Evolutionary conservation across 2,888 invertebrate genomes (phyloP), one percentile per base, ranked within the genome.

Genomic region (Dryococelus australis): DNA sequence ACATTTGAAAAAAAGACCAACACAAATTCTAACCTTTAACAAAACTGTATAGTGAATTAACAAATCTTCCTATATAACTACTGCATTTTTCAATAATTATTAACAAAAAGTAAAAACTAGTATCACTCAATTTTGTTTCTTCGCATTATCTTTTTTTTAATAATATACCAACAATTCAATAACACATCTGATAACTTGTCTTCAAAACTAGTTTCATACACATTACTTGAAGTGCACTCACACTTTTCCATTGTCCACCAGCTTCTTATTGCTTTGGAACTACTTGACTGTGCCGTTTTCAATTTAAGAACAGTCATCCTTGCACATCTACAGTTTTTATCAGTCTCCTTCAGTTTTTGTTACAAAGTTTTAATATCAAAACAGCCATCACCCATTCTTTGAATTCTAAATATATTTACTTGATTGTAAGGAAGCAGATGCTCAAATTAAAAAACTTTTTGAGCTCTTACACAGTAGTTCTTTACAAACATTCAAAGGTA

Each of bases 191-290:
- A 65, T 65, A 65, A n/a, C 65, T 65, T 65, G 65, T 65, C 65
- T 65, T 65, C 65, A n/a, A 65, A 65, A 65, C 65, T 65, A 65
- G 65, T 65, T 65, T 65, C 47, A 65, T n/a, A 65, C 65, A 65
- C 65, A n/a, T 65, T 65, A 65, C 65, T 65, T 65, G n/a, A 65
- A 65, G 20, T 65, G 65, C 65, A 65, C 65, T 65, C 65, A n/a
- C 65, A 65, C 65, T 65, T 65, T 65, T 65, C 65, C 65, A 65
- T 65, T 65, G 65, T 65, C 65, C 65, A 65, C 65, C 65, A 65
- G 65, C 65, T 65, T 65, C 65, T 65, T 65, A 65, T 65, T 65
- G 65, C 65, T 65, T 65, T 65, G 65, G 65, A 65, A 65, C 65
- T 20, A 65, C 65, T 65, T 65, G 65, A 65, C 65, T 65, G 65